Evolutionary conservation across 2,113 vertebrate species (phyloP), one percentile per base, ranked within the genome.

Genomic region (Macroglossus sobrinus): DNA sequence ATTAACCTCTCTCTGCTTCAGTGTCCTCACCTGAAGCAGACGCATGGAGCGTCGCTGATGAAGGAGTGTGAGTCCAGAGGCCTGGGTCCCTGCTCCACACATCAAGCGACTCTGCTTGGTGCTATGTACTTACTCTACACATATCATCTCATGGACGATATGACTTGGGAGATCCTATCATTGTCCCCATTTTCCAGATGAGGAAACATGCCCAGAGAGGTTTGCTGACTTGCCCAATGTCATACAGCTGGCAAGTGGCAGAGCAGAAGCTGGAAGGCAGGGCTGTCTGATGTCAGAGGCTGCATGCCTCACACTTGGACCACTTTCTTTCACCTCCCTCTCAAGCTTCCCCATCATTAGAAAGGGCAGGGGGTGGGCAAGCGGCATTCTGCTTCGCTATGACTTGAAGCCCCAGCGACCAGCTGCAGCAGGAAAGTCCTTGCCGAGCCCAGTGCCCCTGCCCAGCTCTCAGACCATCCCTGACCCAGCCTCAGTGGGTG

Each of bases 71-170:
- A 45, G 40, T 21, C 79, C 45, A 7, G n/a, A 61, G 53, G 61
- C 4, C 35, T 18, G 22, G 13, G 71, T 5, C 57, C 71, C 35
- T 26, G 8, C 14, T 5, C 26, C 24, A 30, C 33, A 0, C 0
- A 9, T 5, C n/a, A 19, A 0, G 1, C 14, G 22, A 16, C 33
- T 18, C 76, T 0, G 1, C 43, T 15, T 13, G 71, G 22, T 24
- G 35, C 16, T 13, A 0, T 2, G 0, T 6, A 16, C 22, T 38
- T 69, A 50, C 50, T 16, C 50, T n/a, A 7, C 5, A 5, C 1
- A 0, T 18, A 33, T 12, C 3, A 3, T 74, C 16, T 71, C 26
- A 13, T 1, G 2, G 4, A 26, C 40, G 3, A 13, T 45, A 57
- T 55, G 12, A 30, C 53, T 21, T 12, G n/a, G 5, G n/a, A 38